Evolutionary conservation across 2,888 invertebrate genomes (phyloP), one percentile per base, ranked within the genome.

Genomic region (Sisyra nigra): DNA sequence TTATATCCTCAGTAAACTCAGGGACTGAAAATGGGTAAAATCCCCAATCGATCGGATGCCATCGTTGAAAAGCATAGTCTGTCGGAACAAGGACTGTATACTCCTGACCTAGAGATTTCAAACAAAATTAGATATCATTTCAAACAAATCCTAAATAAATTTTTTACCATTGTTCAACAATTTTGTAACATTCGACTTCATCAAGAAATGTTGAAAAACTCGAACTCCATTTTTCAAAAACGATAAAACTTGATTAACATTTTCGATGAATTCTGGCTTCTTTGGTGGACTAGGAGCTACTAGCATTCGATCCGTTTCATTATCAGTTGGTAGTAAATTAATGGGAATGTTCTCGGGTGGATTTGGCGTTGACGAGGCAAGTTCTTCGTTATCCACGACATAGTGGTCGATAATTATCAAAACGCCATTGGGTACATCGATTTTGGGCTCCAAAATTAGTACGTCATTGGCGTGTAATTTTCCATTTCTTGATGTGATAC

Each of bases 1-100:
- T 66, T 44, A 74, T 64, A 53, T 63, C 69, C 54, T 74, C 74
- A 10, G 74, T 74, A 55, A 75, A 75, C 53, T 75, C 74, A 32
- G 72, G 71, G 40, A 76, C 75, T 51, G 73, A 72, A 55, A 76
- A 76, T 3, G 76, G 76, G 57, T 76, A 76, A 61, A 76, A 76
- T 37, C 76, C 76, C 75, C 76, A 76, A 57, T 76, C 76, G 51
- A 76, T 76, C 44, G 76, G 76, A 58, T 76, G 75, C 74, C 75
- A 76, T 48, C 74, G 61, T 54, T 75, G 75, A 55, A 76, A 76
- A 45, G 76, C 76, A 55, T 71, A 70, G 56, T 76, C 75, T 44
- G 72, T 71, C 42, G 76, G 76, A 48, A 76, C 69, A 47, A 76
- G 67, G 10, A 75, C 72, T 29, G 74, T 76, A 54, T 73, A 76